Conservation (phyloP, 2,113 vertebrate species). For the Prochilodus magdalenae region DNA sequence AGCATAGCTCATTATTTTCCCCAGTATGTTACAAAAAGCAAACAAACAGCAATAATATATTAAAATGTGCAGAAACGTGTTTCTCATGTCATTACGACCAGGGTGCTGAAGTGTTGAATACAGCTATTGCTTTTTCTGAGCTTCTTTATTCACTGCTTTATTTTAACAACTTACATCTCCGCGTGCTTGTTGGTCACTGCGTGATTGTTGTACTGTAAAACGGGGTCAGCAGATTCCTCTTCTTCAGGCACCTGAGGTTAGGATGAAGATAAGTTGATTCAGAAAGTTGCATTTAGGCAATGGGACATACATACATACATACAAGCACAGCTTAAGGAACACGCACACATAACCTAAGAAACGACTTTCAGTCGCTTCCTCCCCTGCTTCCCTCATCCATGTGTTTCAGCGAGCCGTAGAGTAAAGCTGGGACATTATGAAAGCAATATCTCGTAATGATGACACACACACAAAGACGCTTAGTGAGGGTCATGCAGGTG, state of each 20-base stretch:
- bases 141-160: neutral
- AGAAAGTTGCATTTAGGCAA: neutral
- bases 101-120: too few species aligned
- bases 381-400: conserved; percentile 3
- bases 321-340: neutral
- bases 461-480: neutral
- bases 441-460: conserved; percentile 2
- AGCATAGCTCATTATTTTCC: too few species aligned
- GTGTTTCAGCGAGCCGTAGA: conserved; percentile 1
- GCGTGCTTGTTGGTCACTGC: conserved; percentile 65
- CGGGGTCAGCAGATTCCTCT: conserved; percentile 71
- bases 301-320: neutral
- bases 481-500: conserved; percentile 17
- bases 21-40: too few species aligned
- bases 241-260: conserved; percentile 82
- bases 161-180: conserved; percentile 32
- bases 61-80: too few species aligned
- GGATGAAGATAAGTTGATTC: neutral
- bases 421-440: neutral
- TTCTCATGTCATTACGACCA: too few species aligned
- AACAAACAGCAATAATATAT: too few species aligned
- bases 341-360: neutral
- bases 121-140: too few species aligned
- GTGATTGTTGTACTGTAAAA: conserved; percentile 78
- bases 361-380: neutral